Percentiles rank a stretch among this genome's conserved stretches.
phyloP scores from a whole-genome alignment of 2,888 invertebrate genomes.

The Leptopilina syphax region DNA sequence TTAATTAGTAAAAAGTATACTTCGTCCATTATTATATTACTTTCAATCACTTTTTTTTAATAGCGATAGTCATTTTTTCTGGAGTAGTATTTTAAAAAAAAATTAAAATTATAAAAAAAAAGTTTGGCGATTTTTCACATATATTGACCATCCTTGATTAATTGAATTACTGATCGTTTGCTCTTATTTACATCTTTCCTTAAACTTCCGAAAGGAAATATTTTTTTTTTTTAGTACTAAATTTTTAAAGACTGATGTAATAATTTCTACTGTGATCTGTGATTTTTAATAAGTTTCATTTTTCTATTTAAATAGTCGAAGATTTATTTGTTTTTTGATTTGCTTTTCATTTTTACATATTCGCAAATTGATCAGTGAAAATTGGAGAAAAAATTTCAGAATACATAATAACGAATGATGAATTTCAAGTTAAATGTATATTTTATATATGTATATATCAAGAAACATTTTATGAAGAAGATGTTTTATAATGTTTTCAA shows the following conservation, averaged over 20 bases:
- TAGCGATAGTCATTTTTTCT: background rate
- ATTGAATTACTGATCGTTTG: conserved; percentile 1
- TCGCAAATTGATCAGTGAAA: conserved; percentile 29
- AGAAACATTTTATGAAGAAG: too few relatives aligned
- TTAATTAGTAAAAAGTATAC: background rate
- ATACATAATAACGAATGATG: background rate
- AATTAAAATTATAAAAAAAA: background rate
- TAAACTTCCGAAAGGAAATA: conserved; percentile 20
- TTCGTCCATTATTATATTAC: background rate
- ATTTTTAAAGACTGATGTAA: conserved; percentile 23
- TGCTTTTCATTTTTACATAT: background rate
- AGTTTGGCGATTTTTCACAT: background rate
- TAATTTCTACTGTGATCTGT: conserved; percentile 22
- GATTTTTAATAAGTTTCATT: conserved; percentile 16
- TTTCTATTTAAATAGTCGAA: conserved; percentile 19
- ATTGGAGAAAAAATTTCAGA: background rate
- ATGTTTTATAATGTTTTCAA: background rate
- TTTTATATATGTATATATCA: background rate
- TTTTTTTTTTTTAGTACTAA: background rate
- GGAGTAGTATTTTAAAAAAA: too few relatives aligned
- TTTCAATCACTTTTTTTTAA: background rate
- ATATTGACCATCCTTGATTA: conserved; percentile 36
- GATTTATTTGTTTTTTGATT: conserved; percentile 13
- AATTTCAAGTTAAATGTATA: conserved; percentile 19
- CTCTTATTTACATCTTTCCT: conserved; percentile 30